Base-by-base conservation (phyloP, 2,797 vertebrate genomes). In the Melanotaenia boesemani region DNA sequence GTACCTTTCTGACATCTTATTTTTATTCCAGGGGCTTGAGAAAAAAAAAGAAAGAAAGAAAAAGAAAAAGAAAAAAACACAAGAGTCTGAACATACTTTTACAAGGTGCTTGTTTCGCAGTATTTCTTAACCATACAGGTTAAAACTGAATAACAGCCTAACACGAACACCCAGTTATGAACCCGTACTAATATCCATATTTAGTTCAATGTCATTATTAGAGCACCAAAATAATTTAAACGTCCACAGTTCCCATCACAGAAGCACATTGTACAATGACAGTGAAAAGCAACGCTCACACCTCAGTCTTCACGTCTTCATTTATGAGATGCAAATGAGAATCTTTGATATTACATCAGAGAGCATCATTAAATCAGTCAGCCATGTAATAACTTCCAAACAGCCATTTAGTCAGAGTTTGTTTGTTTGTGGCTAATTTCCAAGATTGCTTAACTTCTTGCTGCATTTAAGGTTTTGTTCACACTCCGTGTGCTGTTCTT, bases 241-340 rank as follows among this genome's bases (percentile, higher is more conserved):
- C 24, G 67, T 56, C 9, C 16, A 26, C 15, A 68, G 24, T 66
- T 52, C 16, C 39, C 34, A 62, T 48, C 15, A 28, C 9, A n/a
- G 41, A 54, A 46, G 26, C 16, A 54, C 18, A 52, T 26, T 67
- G 16, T 61, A 63, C 16, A 24, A 1, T 55, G 1, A 72, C 41
- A 67, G 46, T 50, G 46, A 54, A 70, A 77, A 52, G 52, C 37
- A 50, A 64, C 70, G 55, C 30, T 20, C 32, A n/a, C 20, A 72
- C 39, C 54, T 67, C n/a, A 67, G 37, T 67, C 58, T 67, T 68
- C 63, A 39, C 36, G 26, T n/a, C 34, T 65, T 79, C 1, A 72
- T 56, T 73, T 24, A 67, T 52, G 50, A 74, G 28, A 64, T 58
- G 34, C 64, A 64, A 41, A 79, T 74, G 32, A 41, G 32, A 77